Evolutionary conservation across 1,140 invertebrate genomes (phyloP), one percentile per base, ranked within the genome.

Genomic region (Temnothorax curvispinosus): DNA sequence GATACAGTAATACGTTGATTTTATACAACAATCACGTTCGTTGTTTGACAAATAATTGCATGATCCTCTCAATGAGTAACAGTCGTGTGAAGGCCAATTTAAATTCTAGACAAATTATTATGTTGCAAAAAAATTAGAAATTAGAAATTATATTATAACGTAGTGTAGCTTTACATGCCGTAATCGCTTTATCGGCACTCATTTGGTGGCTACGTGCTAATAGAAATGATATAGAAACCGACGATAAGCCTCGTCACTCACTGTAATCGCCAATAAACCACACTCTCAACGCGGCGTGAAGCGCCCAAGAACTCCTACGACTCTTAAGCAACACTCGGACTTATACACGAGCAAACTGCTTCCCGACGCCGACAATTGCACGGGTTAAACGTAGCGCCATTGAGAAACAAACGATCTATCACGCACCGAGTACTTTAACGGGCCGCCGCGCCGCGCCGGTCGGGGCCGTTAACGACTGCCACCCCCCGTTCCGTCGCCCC

Each of bases 321-420:
- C 41, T 72, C 38, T 65, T 7, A 81, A 38, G 78, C 27, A 74
- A 82, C 38, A 21, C 62, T 74, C 69, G 56, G 18, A 8, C 38
- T 84, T 65, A 27, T 27, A 87, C 58, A 11, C 58, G 38, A 72
- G 58, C 69, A 88, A 88, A 88, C 58, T 62, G 60, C 82, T 78
- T 60, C 35, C 47, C 76, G 85, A 50, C 67, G 62, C 77, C 77
- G 71, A 85, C 80, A 87, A 89, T 89, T 77, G 58, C 65, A 41
- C 74, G 71, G 71, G 52, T 56, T 65, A 80, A 80, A 81, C 76
- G 38, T 65, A 89, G 58, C 72, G 47, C 69, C 84, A 77, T 89
- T 75, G 74, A 81, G 76, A 86, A 87, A 89, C 87, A 87, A 89
- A 89, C 88, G 88, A 80, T 72, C 77, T 50, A 67, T 32, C 54